Percentiles rank a stretch among this genome's conserved stretches.
These are phyloP conservation scores for Gonatopus flavifemur DNA, from an alignment of 1,140 invertebrate species.

Conservation along the genomic window DNA sequence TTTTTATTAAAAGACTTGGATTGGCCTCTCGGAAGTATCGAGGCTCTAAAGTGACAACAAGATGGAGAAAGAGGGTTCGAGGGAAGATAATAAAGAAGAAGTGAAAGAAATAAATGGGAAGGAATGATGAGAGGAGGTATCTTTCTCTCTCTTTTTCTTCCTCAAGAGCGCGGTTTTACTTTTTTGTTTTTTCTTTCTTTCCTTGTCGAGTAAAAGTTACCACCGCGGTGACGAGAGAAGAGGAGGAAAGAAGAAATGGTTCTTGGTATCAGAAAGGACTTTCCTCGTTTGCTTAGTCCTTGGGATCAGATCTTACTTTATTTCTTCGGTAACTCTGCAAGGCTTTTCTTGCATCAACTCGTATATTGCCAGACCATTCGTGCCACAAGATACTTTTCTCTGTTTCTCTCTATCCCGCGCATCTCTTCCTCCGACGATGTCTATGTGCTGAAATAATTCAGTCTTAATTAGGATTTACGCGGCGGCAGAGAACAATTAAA, in stretches of 20 bases:
- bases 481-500: conserved; percentile 44
- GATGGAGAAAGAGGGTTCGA: background rate
- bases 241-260: conserved; percentile 18
- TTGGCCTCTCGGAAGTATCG: no score
- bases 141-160: no score
- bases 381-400: no score
- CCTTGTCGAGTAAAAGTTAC: background rate
- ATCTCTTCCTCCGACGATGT: conserved; percentile 15
- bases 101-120: conserved; percentile 4
- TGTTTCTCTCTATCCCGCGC: conserved; percentile 14
- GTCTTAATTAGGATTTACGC: conserved; percentile 50
- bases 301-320: no score
- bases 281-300: no score
- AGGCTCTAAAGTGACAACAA: no score
- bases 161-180: no score
- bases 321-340: no score
- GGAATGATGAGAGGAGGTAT: background rate
- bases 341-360: no score
- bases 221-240: background rate
- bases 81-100: background rate
- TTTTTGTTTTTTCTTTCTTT: no score
- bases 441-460: conserved; percentile 37
- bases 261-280: conserved; percentile 20
- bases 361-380: no score
- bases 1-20: no score